Base-by-base conservation (phyloP, 2,113 vertebrate species). In the Rhynchomys soricoides region DNA sequence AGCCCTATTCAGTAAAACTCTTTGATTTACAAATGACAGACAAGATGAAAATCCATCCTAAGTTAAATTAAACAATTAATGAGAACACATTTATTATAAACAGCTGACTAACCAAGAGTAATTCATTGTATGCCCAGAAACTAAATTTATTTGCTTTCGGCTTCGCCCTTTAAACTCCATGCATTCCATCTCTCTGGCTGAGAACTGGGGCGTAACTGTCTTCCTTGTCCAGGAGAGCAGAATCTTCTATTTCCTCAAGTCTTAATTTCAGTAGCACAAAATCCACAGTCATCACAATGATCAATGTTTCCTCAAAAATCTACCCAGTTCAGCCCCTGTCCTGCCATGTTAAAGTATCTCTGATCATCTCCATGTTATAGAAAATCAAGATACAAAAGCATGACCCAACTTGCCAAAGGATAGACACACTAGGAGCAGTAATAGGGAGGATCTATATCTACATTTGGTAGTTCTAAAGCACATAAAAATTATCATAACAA, bases 31-130 rank as follows among this genome's bases (percentile, higher is more conserved):
- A 81, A 94, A 31, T 40, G 85, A 29, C 66, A 74, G 81, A 91
- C 64, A 11, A 26, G 88, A 59, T 82, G 70, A 34, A 66, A 89
- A 31, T 34, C 95, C 90, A 34, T 11, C 68, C 66, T 86, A 73
- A 43, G 52, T 62, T 90, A 86, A 70, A 95, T 71, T 70, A 93
- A 86, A 22, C 75, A 82, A 59, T 74, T 78, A 62, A 55, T 91
- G 15, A 91, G 94, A 82, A 3, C 26, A 71, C 16, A 26, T 73
- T 86, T 94, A 64, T 59, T 86, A 34, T 86, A 89, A 45, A 11
- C 17, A 83, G 26, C 16, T 73, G 6, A n/a, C 6, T 73, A 34
- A 91, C n/a, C 0, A 68, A 86, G 31, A 91, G 43, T 59, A 45
- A 37, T 82, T 75, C 75, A 75, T 89, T 66, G 2, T 77, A 71